phyloP scores from a whole-genome alignment of 2,888 invertebrate species.

The Idaea aversata region DNA sequence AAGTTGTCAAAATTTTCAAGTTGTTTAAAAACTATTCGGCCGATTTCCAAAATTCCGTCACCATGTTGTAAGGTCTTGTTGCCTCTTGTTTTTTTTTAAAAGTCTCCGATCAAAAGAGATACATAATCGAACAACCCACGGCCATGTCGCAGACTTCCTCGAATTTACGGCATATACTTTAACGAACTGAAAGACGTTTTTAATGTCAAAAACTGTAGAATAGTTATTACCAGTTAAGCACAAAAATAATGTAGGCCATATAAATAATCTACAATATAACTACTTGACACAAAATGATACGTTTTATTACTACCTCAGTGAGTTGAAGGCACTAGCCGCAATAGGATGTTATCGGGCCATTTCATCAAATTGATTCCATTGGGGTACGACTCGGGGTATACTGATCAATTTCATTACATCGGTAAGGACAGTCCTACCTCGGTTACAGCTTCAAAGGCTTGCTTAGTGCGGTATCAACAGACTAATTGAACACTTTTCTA shows the following conservation, averaged over 20 bases:
- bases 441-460: slow-evolving; percentile 8
- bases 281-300: slow-evolving; percentile 2
- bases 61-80: too few relatives aligned
- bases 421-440: slow-evolving; percentile 1
- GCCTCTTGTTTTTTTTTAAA: too few relatives aligned
- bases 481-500: not conserved
- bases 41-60: too few relatives aligned
- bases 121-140: too few relatives aligned
- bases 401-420: slow-evolving; percentile 13
- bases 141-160: too few relatives aligned
- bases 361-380: slow-evolving; percentile 15
- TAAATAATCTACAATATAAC: not conserved
- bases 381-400: slow-evolving; percentile 9
- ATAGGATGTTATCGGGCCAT: slow-evolving; percentile 12
- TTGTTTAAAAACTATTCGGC: too few relatives aligned
- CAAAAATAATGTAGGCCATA: not conserved
- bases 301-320: slow-evolving; percentile 5
- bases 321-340: slow-evolving; percentile 6
- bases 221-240: too few relatives aligned
- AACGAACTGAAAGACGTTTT: too few relatives aligned
- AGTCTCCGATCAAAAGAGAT: too few relatives aligned
- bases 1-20: too few relatives aligned
- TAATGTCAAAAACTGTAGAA: too few relatives aligned
- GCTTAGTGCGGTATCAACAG: slow-evolving; percentile 3
- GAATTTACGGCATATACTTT: too few relatives aligned